Evolutionary conservation across 2,113 vertebrate genomes (phyloP).

Genomic region (Thunnus thynnus): DNA sequence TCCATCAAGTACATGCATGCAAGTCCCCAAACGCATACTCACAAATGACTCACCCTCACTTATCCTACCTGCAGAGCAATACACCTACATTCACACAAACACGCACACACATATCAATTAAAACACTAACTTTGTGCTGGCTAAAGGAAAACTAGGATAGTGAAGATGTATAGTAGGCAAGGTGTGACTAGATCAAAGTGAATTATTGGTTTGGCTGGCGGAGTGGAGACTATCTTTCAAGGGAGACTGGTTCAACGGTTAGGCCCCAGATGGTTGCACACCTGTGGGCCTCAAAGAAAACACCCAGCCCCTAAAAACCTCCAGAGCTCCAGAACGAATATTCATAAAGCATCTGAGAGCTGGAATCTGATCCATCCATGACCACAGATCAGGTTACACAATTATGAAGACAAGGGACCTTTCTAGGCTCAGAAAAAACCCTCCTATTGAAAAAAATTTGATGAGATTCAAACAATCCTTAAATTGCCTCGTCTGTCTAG

Average conservation of each 20-base stretch:
- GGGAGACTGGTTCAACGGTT: slow-evolving; percentile 81
- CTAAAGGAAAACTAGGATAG: slow-evolving; percentile 34
- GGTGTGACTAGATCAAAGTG: slow-evolving; percentile 54
- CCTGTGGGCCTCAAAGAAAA: slow-evolving; percentile 73
- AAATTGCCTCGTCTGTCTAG: neutral
- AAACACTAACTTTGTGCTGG: neutral
- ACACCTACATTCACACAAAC: neutral
- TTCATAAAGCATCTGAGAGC: slow-evolving; percentile 2
- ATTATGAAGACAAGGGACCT: neutral
- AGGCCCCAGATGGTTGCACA: slow-evolving; percentile 80
- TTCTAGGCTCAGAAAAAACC: neutral
- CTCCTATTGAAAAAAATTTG: neutral
- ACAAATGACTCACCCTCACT: slow-evolving; percentile 16
- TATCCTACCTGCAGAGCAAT: neutral
- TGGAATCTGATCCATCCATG: slow-evolving; percentile 5
- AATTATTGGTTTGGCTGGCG: slow-evolving; percentile 57
- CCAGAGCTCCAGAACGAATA: slow-evolving; percentile 35
- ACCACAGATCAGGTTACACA: slow-evolving; percentile 18
- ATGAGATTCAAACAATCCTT: neutral
- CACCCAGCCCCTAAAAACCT: slow-evolving; percentile 53
- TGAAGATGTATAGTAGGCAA: neutral
- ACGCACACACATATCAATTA: neutral
- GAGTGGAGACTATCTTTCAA: slow-evolving; percentile 54
- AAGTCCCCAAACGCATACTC: neutral
- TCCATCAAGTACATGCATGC: neutral